A percentile compares a stretch with the other conserved stretches of the same genome.
phyloP scores from a whole-genome alignment of 1,140 invertebrate species.

The Euura saliciscinereae region DNA sequence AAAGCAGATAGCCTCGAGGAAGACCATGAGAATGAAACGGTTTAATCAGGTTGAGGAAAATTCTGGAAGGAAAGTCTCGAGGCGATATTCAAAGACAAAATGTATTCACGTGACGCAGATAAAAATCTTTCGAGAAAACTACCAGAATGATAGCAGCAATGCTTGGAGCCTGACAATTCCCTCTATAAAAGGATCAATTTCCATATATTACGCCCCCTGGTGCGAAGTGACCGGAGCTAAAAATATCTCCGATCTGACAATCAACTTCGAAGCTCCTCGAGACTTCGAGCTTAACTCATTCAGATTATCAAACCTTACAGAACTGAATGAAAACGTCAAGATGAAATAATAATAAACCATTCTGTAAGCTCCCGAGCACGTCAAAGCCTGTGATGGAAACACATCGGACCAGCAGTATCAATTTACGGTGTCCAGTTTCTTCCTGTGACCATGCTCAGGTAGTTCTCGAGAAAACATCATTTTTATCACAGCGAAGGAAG shows the following conservation, averaged over 20 bases:
- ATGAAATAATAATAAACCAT: too few relatives aligned
- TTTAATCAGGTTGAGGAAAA: conserved; percentile 4
- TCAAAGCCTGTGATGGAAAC: too few relatives aligned
- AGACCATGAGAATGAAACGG: background rate
- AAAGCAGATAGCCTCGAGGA: conserved; percentile 6
- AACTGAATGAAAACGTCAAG: too few relatives aligned
- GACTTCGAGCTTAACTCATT: background rate
- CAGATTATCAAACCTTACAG: background rate
- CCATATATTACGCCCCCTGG: background rate
- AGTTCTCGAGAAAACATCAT: too few relatives aligned
- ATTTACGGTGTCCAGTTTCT: too few relatives aligned
- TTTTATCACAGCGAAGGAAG: too few relatives aligned
- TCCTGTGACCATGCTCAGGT: too few relatives aligned
- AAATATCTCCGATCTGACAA: background rate
- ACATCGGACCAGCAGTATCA: too few relatives aligned
- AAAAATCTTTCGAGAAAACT: background rate
- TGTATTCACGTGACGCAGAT: conserved; percentile 1
- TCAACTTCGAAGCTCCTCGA: background rate
- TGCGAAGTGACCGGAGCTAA: background rate
- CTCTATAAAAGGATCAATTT: conserved; percentile 7
- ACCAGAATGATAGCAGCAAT: background rate
- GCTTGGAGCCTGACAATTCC: background rate
- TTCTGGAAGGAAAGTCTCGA: background rate
- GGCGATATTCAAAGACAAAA: background rate
- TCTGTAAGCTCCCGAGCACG: too few relatives aligned